A percentile compares a stretch with the other conserved stretches of the same genome.
Evolutionary conservation across 2,888 invertebrate species (phyloP).

Genomic region (Hirtodrosophila confusa): DNA sequence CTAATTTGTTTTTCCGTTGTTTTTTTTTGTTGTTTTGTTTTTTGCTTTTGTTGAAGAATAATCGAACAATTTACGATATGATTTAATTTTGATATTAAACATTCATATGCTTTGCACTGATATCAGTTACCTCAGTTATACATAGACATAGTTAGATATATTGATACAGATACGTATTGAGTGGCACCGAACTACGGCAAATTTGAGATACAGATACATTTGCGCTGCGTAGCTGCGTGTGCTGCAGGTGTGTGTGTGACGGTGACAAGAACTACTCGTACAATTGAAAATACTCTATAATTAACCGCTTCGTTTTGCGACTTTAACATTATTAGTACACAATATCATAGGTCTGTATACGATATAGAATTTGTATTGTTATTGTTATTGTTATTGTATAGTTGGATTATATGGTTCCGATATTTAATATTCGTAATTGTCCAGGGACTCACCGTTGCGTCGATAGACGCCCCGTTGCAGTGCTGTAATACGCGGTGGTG

Average conservation of each 20-base stretch:
- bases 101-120: conserved; percentile 66
- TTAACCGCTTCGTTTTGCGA: conserved; percentile 20
- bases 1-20: conserved; percentile 34
- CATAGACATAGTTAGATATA: conserved; percentile 30
- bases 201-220: conserved; percentile 34
- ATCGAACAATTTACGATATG: conserved; percentile 58
- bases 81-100: conserved; percentile 63
- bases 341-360: conserved; percentile 29
- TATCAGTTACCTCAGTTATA: conserved; percentile 67
- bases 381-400: conserved; percentile 26
- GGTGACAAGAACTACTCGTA: conserved; percentile 57
- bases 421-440: conserved; percentile 75
- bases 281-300: conserved; percentile 40
- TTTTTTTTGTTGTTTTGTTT: conserved; percentile 8
- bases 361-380: conserved; percentile 27
- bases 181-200: conserved; percentile 58
- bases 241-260: conserved; percentile 72
- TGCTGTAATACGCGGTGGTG: conserved; percentile 84
- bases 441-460: conserved; percentile 71
- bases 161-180: conserved; percentile 46
- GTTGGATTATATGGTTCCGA: conserved; percentile 63
- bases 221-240: conserved; percentile 49
- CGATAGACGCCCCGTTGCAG: conserved; percentile 84
- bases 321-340: conserved; percentile 32
- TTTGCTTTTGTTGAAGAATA: conserved; percentile 17